Evolutionary conservation across 2,888 invertebrate genomes (phyloP).

Genomic region (Drosophila nr. fundita): DNA sequence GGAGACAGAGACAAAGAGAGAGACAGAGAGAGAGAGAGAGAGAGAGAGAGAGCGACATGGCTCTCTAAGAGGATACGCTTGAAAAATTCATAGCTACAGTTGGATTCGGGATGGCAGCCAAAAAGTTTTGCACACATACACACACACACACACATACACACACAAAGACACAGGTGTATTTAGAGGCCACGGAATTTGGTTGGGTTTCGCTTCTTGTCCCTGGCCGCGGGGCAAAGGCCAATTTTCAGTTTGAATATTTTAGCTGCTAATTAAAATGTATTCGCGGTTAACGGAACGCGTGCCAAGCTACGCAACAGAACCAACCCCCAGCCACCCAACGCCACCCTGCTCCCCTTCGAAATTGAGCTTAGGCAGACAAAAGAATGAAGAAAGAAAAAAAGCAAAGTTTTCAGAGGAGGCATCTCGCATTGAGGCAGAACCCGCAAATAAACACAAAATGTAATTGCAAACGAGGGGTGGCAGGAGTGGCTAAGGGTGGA

Average conservation of each 20-base stretch:
- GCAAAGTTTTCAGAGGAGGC: slow-evolving; percentile 42
- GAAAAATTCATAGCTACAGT: slow-evolving; percentile 69
- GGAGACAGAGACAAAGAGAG: neutral
- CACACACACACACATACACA: neutral
- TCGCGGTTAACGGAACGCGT: slow-evolving; percentile 76
- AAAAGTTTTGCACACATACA: slow-evolving; percentile 50
- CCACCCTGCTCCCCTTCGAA: slow-evolving; percentile 13
- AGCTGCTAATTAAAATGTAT: slow-evolving; percentile 80
- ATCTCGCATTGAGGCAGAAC: slow-evolving; percentile 45
- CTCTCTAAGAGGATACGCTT: slow-evolving; percentile 46
- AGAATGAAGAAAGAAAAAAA: neutral
- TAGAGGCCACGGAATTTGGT: neutral
- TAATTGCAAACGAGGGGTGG: slow-evolving; percentile 54
- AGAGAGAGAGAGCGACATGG: neutral
- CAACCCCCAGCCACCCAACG: neutral
- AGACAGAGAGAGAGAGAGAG: neutral
- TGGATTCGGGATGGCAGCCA: slow-evolving; percentile 35
- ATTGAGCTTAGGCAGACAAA: slow-evolving; percentile 37
- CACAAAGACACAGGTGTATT: slow-evolving; percentile 24
- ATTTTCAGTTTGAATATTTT: slow-evolving; percentile 78
- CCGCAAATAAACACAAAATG: slow-evolving; percentile 74
- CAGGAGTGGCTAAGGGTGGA: neutral
- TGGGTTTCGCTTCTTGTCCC: neutral
- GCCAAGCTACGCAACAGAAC: neutral
- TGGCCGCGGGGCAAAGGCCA: slow-evolving; percentile 65